Evolutionary conservation across 2,797 vertebrate genomes (phyloP), one percentile per base, ranked within the genome.

Genomic region (Spheniscus humboldti): DNA sequence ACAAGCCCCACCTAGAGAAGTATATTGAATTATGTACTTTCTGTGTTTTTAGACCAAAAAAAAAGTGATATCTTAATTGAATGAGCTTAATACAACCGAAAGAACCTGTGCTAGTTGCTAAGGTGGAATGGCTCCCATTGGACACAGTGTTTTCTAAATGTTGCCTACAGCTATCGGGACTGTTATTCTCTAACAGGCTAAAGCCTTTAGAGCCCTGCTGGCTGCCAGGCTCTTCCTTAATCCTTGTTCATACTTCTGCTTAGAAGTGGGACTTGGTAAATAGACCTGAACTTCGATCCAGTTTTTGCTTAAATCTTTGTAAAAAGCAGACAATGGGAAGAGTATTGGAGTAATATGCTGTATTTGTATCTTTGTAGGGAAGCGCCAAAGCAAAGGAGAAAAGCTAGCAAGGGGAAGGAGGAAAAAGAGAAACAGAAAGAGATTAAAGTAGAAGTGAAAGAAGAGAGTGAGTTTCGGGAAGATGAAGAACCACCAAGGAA

Each of bases 1-100:
- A 99, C 69, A 99, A 99, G 93, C 99, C 99, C 4, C 99, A 99
- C 67, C 97, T 98, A 96, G 99, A 99, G 97, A 99, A 99, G 99
- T 99, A 98, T 43, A 15, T 83, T 69, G 57, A 59, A 47, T 92
- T 94, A 71, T 6, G 3, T 72, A 53, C 52, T 92, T 72, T 55
- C 10, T 67, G 77, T 68, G 74, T 5, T 63, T 96, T 93, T 72
- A 86, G 41, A 35, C 18, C 5, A n/a, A 45, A 48, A 55, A 13
- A 50, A 33, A 6, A 0, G 28, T 50, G 35, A 15, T 11, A 19
- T 23, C 17, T 18, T 69, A 62, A 27, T 33, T 83, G 71, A 62
- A 71, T 63, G 56, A 71, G 41, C 59, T 69, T 48, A 67, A 18
- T 67, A 12, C 14, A 6, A 11, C 28, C 8, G 31, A 41, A 30